phyloP scores from a whole-genome alignment of 2,113 vertebrate species.

The cat (Felis catus) region DNA sequence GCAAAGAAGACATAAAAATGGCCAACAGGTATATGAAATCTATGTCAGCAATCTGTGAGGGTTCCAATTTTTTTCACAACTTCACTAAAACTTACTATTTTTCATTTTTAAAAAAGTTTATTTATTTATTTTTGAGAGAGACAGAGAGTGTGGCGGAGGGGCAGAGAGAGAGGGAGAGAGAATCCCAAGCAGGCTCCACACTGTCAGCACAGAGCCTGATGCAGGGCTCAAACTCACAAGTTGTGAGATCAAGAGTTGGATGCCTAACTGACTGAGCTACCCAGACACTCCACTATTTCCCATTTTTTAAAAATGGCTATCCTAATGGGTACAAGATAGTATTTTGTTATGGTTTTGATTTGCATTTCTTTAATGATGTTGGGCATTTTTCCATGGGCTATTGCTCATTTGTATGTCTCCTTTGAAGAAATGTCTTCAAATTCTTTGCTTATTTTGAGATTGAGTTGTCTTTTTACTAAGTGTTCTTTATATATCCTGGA shows the following conservation, averaged over 20 bases:
- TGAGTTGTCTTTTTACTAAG: background rate
- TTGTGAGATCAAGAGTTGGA: too few relatives aligned
- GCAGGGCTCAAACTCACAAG: too few relatives aligned
- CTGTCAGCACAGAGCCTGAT: too few relatives aligned
- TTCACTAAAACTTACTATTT: background rate
- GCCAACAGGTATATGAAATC: background rate
- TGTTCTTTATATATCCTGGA: background rate
- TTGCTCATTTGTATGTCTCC: background rate
- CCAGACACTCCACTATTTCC: background rate
- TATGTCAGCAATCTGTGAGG: background rate
- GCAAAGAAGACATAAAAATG: background rate
- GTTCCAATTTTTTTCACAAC: background rate
- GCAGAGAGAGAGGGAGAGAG: too few relatives aligned
- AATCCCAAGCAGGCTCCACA: too few relatives aligned
- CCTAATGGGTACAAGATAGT: background rate
- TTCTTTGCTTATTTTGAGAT: background rate
- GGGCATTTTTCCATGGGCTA: background rate
- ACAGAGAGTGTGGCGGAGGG: too few relatives aligned
- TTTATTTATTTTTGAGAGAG: too few relatives aligned
- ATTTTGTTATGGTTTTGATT: background rate
- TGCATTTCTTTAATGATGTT: background rate
- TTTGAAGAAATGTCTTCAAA: background rate
- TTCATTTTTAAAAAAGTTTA: background rate
- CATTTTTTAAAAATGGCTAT: background rate
- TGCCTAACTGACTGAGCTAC: too few relatives aligned